These are phyloP conservation scores for Vireo altiloquus DNA, from an alignment of 2,113 vertebrate species.

Conservation along the genomic window DNA sequence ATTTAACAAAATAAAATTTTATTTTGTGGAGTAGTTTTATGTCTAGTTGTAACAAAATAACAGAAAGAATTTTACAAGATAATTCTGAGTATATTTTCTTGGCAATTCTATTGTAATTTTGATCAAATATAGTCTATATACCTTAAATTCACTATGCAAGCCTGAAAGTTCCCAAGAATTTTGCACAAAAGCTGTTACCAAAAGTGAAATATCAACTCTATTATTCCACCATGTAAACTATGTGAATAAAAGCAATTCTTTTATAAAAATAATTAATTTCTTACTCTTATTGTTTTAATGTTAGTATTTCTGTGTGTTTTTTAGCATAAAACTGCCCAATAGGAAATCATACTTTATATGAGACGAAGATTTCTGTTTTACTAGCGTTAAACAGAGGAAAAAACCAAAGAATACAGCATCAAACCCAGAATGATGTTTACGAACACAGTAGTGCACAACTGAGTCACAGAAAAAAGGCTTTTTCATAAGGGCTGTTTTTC, in stretches of 20 bases:
- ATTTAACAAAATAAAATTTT: background rate
- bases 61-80: background rate
- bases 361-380: background rate
- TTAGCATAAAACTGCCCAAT: background rate
- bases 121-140: background rate
- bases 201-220: background rate
- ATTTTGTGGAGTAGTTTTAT: background rate
- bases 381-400: background rate
- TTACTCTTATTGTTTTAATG: background rate
- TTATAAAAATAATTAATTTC: background rate
- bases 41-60: background rate
- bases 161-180: background rate
- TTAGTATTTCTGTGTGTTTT: background rate
- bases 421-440: background rate
- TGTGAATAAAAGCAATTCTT: background rate
- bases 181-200: background rate
- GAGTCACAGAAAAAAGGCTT: accelerated
- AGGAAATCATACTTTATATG: background rate
- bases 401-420: background rate
- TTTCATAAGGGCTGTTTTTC: background rate
- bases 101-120: background rate
- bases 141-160: background rate
- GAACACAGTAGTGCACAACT: background rate
- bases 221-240: background rate
- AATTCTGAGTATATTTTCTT: background rate